These are phyloP conservation scores for Sylvia atricapilla DNA, from an alignment of 2,113 vertebrate genomes.

Conservation along the genomic window DNA sequence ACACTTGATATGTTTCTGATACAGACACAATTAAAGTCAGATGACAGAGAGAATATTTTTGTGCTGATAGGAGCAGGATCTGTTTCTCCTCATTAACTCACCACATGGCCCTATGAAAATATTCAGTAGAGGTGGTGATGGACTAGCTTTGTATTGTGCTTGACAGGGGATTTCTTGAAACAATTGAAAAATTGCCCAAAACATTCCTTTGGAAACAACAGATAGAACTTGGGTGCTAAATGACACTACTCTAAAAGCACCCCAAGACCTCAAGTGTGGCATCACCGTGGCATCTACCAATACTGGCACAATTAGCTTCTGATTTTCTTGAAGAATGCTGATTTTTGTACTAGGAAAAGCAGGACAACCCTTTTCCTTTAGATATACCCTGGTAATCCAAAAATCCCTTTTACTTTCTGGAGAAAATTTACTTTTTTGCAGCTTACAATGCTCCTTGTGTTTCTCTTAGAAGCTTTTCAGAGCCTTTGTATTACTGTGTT, in stretches of 20 bases:
- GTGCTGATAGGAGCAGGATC: background rate
- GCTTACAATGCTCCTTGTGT: background rate
- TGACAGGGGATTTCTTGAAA: conserved; percentile 22
- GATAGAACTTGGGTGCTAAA: background rate
- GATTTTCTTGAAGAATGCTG: background rate
- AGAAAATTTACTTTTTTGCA: background rate
- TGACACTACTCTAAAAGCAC: background rate
- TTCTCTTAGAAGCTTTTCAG: background rate
- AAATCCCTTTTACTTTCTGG: background rate
- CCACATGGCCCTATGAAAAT: background rate
- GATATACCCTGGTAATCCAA: background rate
- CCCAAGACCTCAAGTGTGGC: background rate
- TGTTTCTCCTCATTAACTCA: conserved; percentile 16
- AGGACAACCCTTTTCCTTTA: background rate
- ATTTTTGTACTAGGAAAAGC: background rate
- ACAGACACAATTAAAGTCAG: background rate
- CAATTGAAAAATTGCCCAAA: background rate
- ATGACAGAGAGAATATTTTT: background rate
- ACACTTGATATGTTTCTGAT: background rate
- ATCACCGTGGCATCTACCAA: background rate
- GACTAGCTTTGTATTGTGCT: background rate
- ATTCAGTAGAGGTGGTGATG: background rate
- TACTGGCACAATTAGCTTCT: background rate
- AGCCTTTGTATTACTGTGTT: background rate
- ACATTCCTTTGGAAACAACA: background rate